These are phyloP conservation scores for Hemiscyllium ocellatum DNA, from an alignment of 2,113 vertebrate species.

Conservation along the genomic window DNA sequence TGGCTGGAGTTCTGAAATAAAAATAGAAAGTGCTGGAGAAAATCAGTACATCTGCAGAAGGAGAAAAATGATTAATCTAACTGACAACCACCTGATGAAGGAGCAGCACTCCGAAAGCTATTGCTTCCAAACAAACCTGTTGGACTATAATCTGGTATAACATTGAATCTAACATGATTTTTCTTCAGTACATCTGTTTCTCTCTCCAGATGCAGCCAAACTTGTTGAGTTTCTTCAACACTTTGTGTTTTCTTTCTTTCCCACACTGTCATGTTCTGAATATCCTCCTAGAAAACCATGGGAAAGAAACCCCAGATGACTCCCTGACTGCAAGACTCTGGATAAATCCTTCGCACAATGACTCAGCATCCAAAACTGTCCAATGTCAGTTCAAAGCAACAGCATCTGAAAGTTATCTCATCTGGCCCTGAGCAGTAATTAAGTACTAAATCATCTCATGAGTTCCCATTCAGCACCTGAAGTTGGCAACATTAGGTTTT, in stretches of 20 bases:
- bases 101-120: too few species aligned
- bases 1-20: too few species aligned
- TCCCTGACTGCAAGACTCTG: background rate
- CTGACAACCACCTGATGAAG: too few species aligned
- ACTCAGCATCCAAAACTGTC: background rate
- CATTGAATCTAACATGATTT: too few species aligned
- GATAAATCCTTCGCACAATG: background rate
- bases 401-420: background rate
- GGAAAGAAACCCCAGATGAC: background rate
- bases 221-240: too few species aligned
- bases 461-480: background rate
- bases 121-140: too few species aligned
- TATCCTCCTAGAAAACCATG: background rate
- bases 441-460: constrained; percentile 27
- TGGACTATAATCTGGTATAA: too few species aligned
- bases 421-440: constrained; percentile 20
- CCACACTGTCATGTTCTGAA: background rate
- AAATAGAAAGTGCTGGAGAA: too few species aligned
- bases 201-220: too few species aligned
- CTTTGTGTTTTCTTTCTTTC: background rate
- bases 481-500: background rate
- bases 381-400: background rate
- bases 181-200: too few species aligned
- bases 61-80: too few species aligned
- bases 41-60: too few species aligned